Conservation (phyloP, 1,140 invertebrate genomes). For the Chionoecetes opilio region DNA sequence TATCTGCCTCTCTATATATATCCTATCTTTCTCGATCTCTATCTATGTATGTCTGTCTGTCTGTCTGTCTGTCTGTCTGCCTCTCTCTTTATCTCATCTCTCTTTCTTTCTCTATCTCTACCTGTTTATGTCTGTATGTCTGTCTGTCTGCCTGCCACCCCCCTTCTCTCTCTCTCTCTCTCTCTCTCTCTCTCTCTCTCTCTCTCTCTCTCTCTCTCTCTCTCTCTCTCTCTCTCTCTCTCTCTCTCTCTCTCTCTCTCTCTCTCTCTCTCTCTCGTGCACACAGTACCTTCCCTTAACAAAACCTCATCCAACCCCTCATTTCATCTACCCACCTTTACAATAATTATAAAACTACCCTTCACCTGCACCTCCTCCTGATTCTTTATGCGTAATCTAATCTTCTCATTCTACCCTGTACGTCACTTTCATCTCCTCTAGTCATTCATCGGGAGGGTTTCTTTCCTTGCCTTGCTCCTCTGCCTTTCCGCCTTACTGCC, state of each 20-base stretch:
- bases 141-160: too few relatives aligned
- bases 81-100: too few relatives aligned
- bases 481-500: background rate
- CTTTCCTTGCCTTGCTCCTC: background rate
- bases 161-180: too few relatives aligned
- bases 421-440: background rate
- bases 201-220: background rate
- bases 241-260: constrained; percentile 14
- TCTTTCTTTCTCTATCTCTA: too few relatives aligned
- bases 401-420: background rate
- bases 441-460: background rate
- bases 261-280: background rate
- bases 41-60: too few relatives aligned
- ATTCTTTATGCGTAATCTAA: background rate
- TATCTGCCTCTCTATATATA: too few relatives aligned
- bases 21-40: too few relatives aligned
- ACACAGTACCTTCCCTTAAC: background rate
- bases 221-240: constrained; percentile 16
- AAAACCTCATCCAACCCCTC: too few relatives aligned
- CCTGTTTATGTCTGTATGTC: too few relatives aligned
- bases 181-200: too few relatives aligned
- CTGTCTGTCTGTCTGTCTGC: too few relatives aligned
- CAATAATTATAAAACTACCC: background rate
- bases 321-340: background rate
- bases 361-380: background rate